Conservation (phyloP, 1,140 invertebrate species). For the Anoplolepis gracilipes region DNA sequence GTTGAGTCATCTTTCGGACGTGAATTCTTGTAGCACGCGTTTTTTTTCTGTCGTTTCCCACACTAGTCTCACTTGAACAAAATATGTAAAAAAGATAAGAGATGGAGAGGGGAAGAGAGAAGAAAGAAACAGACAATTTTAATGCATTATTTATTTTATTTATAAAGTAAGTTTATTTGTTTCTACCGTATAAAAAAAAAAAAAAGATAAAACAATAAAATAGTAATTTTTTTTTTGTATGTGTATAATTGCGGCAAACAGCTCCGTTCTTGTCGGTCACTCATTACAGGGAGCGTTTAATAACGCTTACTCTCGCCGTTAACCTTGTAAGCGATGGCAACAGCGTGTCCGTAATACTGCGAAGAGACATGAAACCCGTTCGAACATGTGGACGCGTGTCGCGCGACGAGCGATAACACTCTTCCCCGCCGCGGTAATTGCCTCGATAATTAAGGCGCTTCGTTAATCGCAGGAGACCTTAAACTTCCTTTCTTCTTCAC, state of each 20-base stretch:
- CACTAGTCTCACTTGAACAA: not conserved
- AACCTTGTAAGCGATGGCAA: conserved; percentile 70
- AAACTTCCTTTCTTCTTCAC: conserved; percentile 29
- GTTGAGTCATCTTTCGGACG: conserved; percentile 68
- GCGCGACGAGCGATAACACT: conserved; percentile 62
- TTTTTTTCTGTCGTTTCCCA: conserved; percentile 1
- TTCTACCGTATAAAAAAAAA: too few species aligned
- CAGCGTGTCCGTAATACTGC: conserved; percentile 28
- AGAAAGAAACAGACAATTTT: not conserved
- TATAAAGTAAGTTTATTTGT: conserved; percentile 3
- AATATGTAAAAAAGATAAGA: too few species aligned
- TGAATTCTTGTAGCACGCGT: conserved; percentile 41
- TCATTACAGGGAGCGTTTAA: conserved; percentile 57
- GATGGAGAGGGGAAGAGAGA: not conserved
- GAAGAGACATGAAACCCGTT: conserved; percentile 56
- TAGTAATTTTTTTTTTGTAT: not conserved
- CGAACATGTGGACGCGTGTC: conserved; percentile 64
- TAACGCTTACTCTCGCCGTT: conserved; percentile 70
- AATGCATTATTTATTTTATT: conserved; percentile 4
- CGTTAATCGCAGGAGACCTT: conserved; percentile 55
- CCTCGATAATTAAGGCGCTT: conserved; percentile 63
- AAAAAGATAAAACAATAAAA: not conserved
- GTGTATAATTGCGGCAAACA: not conserved
- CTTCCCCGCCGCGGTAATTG: conserved; percentile 64
- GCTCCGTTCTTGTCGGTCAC: conserved; percentile 40